Percentiles rank a stretch among this genome's conserved stretches.
Evolutionary conservation across 1,140 invertebrate species (phyloP).

Genomic region (Heliconius congener): DNA sequence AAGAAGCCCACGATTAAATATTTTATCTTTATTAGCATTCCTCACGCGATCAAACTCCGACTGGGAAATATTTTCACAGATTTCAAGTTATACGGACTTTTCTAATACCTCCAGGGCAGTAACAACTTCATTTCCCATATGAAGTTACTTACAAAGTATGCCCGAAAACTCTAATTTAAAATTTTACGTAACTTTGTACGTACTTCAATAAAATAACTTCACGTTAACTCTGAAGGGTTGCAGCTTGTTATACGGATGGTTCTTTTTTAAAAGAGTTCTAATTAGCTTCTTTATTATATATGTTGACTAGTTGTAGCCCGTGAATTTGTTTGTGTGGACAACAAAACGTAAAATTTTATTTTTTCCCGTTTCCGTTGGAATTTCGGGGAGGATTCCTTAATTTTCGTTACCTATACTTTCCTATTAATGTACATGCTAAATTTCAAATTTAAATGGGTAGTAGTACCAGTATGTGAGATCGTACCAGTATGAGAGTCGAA

Average conservation of each 20-base stretch:
- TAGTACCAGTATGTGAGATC: too few species aligned
- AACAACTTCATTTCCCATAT: slow-evolving; percentile 28
- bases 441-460: too few species aligned
- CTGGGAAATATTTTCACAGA: slow-evolving; percentile 16
- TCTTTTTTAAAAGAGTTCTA: neutral
- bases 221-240: too few species aligned
- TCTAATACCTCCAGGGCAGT: slow-evolving; percentile 31
- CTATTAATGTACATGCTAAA: too few species aligned
- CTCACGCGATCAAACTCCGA: slow-evolving; percentile 18
- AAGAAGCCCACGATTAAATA: slow-evolving; percentile 21
- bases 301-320: neutral
- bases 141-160: slow-evolving; percentile 11
- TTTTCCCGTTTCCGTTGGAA: too few species aligned
- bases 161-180: slow-evolving; percentile 3
- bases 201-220: neutral
- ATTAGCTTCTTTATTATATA: neutral
- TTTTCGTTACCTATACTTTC: too few species aligned
- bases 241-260: neutral
- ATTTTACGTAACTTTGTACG: slow-evolving; percentile 5
- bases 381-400: too few species aligned
- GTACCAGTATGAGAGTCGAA: too few species aligned
- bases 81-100: slow-evolving; percentile 24
- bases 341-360: too few species aligned
- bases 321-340: too few species aligned
- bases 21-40: slow-evolving; percentile 27